A percentile compares a stretch with the other conserved stretches of the same genome.
Conservation (phyloP, 1,140 invertebrate genomes). For the Kradibia gibbosae region DNA sequence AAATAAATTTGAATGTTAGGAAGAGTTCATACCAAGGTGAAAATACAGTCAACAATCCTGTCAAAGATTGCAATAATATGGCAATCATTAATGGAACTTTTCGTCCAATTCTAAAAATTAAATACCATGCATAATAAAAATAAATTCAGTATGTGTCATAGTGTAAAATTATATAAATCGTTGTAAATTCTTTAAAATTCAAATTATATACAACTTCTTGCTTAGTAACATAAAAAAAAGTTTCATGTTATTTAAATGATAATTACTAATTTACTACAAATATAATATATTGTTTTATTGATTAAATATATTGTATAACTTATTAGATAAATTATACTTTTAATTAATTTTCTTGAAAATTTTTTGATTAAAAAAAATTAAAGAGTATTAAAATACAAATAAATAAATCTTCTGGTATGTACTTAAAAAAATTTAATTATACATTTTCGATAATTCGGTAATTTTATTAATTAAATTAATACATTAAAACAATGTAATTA, state of each 20-base stretch:
- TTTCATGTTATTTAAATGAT: background rate
- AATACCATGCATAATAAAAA: background rate
- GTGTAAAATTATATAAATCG: background rate
- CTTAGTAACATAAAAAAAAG: no score
- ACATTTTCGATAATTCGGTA: no score
- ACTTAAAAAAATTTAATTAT: no score
- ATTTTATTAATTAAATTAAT: no score
- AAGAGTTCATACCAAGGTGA: constrained; percentile 81
- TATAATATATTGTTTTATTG: no score
- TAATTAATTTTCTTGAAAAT: no score
- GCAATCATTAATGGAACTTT: constrained; percentile 78
- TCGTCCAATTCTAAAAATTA: constrained; percentile 77
- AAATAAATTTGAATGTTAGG: constrained; percentile 79
- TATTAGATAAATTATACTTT: no score
- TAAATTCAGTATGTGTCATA: background rate
- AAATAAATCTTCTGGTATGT: no score
- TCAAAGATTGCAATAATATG: constrained; percentile 77
- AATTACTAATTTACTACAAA: background rate
- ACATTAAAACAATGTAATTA: no score
- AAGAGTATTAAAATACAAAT: no score
- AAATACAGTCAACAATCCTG: constrained; percentile 78
- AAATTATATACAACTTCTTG: background rate
- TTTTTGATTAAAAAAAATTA: no score
- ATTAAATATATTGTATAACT: no score
- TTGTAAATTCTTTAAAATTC: background rate